These are phyloP conservation scores for Microplitis deprimator DNA, from an alignment of 2,888 invertebrate species.

Conservation along the genomic window DNA sequence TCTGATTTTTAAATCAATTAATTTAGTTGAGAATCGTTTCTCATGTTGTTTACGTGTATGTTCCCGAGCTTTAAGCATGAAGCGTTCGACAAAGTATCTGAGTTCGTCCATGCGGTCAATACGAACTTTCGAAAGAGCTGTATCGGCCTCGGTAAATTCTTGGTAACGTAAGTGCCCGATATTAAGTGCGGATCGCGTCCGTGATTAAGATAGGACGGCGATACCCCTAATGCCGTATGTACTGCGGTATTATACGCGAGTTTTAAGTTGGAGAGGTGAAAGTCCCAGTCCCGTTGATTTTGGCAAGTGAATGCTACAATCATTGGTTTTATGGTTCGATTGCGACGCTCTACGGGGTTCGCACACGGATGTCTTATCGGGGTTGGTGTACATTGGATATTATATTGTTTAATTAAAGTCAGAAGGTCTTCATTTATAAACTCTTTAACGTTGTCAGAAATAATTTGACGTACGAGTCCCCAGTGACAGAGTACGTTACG, in stretches of 20 bases:
- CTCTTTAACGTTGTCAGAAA: conserved; percentile 31
- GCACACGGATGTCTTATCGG: conserved; percentile 38
- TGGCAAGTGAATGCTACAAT: conserved; percentile 34
- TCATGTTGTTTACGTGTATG: background rate
- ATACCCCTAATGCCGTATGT: conserved; percentile 31
- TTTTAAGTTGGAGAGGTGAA: conserved; percentile 39
- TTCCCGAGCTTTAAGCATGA: background rate
- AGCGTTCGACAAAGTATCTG: background rate
- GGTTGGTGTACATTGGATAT: conserved; percentile 27
- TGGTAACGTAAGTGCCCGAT: background rate
- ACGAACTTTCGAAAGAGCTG: background rate
- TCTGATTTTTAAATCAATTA: background rate
- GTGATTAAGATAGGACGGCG: conserved; percentile 41
- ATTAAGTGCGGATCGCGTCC: conserved; percentile 24
- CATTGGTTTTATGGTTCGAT: conserved; percentile 42
- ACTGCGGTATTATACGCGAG: conserved; percentile 41
- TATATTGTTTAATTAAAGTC: conserved; percentile 13
- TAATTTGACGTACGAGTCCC: conserved; percentile 15
- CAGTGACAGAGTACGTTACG: conserved; percentile 2
- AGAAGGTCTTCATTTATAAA: conserved; percentile 31
- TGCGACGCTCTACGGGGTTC: conserved; percentile 42
- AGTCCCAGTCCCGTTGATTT: conserved; percentile 40
- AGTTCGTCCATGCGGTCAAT: background rate
- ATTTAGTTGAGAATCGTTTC: background rate
- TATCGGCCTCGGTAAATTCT: background rate